Evolutionary conservation across 2,113 vertebrate species (phyloP), one percentile per base, ranked within the genome.

Genomic region (Paradoxurus hermaphroditus): DNA sequence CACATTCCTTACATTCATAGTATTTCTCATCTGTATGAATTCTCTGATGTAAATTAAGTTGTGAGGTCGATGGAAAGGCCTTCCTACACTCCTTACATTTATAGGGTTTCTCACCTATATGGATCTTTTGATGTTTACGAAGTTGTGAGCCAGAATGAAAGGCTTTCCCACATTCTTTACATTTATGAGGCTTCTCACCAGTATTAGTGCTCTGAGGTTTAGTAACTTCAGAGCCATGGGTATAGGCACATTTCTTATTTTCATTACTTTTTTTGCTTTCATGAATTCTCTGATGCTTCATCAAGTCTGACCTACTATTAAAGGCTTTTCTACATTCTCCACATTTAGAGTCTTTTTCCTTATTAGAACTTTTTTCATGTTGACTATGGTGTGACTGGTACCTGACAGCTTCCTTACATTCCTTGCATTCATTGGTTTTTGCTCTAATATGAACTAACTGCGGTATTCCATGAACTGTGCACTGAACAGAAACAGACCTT

Each of bases 31-130:
- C 97, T 0, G 96, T 98, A 51, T 98, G 98, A 39, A 98, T 97
- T 92, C 96, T 98, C 82, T 95, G 97, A 9, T 98, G 98, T 59
- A 97, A 98, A 49, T 97, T 98, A 59, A 98, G 98, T 41, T 98
- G 98, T 0, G 98, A 98, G 44, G 70, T 98, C 62, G 98, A 98
- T 2, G 97, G 97, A 93, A 98, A 98, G 49, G 98, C 97, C 90
- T 98, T 98, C 41, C 95, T 98, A 25, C 98, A 98, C 63, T 98
- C 98, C 53, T 89, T 51, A 81, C 98, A 98, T 82, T 97, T 98
- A 21, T 97, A 98, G 44, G 98, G 98, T 79, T 98, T 98, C 97
- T 98, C 98, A 0, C 98, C 98, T 3, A 96, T 77, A 21, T 98
- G 98, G 92, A 97, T 95, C 91, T 95, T 98, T 90, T 98, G 98